Conservation (phyloP, 2,797 vertebrate genomes). For the Astyanax mexicanus region DNA sequence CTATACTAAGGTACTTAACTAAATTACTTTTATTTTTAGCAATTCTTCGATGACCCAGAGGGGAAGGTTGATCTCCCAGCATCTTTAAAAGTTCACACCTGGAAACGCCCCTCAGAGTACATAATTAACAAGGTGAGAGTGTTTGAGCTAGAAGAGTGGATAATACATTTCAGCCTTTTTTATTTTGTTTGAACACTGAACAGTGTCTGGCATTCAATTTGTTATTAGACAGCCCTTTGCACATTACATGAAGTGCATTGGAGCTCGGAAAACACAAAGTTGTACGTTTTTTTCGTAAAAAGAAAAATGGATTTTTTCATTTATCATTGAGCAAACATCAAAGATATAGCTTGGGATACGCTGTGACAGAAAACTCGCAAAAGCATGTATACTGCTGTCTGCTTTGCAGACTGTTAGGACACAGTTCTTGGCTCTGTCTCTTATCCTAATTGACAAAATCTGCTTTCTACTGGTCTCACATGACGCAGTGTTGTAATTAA, state of each 20-base stretch:
- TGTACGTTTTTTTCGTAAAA: background rate
- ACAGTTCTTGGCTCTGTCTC: background rate
- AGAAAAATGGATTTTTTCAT: background rate
- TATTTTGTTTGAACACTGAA: background rate
- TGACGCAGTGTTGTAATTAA: slow-evolving; percentile 55
- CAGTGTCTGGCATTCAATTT: too few relatives aligned
- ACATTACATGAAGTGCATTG: background rate
- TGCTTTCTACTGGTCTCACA: slow-evolving; percentile 39
- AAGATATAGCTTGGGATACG: background rate
- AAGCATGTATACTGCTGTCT: background rate
- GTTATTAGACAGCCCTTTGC: background rate
- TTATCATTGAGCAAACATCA: background rate
- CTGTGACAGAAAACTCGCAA: background rate
- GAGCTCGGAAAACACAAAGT: background rate
- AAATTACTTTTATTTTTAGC: slow-evolving; percentile 64
- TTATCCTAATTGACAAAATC: slow-evolving; percentile 49
- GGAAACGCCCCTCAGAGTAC: slow-evolving; percentile 90
- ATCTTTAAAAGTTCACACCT: slow-evolving; percentile 85
- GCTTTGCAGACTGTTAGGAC: slow-evolving; percentile 2
- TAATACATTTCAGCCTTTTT: background rate
- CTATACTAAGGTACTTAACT: background rate
- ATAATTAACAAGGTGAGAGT: slow-evolving; percentile 80
- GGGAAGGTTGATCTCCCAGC: slow-evolving; percentile 86
- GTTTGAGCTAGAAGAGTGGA: background rate
- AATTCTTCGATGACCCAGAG: slow-evolving; percentile 90